A percentile compares a stretch with the other conserved stretches of the same genome.
Conservation (phyloP, 2,113 vertebrate species). For the Aegotheles bennettii region DNA sequence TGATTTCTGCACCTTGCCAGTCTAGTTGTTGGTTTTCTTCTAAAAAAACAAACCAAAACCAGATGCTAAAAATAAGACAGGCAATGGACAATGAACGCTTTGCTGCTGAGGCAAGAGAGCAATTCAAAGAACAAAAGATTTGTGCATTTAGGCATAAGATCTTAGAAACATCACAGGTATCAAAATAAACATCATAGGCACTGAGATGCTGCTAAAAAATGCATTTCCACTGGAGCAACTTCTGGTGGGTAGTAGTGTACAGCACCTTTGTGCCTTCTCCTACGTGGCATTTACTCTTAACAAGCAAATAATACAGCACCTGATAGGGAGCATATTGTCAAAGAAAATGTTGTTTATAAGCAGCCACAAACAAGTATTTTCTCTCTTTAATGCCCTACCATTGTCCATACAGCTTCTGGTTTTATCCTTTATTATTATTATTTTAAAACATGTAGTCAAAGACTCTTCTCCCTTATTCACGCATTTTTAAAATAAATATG, state of each 20-base stretch:
- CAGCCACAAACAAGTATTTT: neutral
- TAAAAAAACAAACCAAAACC: neutral
- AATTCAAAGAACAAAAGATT: neutral
- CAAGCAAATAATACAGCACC: neutral
- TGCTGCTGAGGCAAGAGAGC: neutral
- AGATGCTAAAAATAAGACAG: neutral
- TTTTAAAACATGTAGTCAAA: neutral
- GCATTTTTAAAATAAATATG: conserved; percentile 31
- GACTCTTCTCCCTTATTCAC: neutral
- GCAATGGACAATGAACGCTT: neutral
- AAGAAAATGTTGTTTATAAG: neutral
- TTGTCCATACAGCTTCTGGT: neutral
- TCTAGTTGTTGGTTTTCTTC: neutral
- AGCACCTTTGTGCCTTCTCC: neutral
- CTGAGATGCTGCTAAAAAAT: neutral
- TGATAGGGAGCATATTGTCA: neutral
- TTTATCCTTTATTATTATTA: neutral
- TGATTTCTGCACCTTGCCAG: neutral
- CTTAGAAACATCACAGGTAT: neutral
- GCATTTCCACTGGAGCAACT: neutral
- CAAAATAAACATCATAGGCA: neutral
- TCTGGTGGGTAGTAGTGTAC: neutral
- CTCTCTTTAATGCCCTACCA: neutral
- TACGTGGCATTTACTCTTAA: neutral
- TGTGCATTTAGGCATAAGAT: neutral